phyloP scores from a whole-genome alignment of 2,113 vertebrate species.

The Todiramphus chloris region DNA sequence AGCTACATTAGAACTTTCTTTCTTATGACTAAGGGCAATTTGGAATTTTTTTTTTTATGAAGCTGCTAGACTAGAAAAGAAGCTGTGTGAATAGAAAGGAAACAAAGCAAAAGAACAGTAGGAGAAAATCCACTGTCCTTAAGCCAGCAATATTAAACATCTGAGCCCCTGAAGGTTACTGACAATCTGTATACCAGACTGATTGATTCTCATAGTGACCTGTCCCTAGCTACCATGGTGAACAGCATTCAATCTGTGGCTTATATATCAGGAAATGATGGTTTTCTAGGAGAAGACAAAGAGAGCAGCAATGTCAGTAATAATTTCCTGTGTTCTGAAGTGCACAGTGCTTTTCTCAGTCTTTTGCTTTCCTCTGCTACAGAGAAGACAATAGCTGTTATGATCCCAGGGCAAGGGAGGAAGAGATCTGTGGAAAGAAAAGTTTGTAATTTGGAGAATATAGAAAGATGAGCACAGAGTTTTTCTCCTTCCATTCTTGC shows the following conservation, averaged over 20 bases:
- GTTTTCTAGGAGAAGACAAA: not conserved
- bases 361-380: not conserved
- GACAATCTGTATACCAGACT: not conserved
- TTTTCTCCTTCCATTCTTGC: not conserved
- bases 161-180: not conserved
- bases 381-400: not conserved
- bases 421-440: not conserved
- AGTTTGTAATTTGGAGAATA: not conserved
- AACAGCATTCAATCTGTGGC: not conserved
- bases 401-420: not conserved
- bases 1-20: not conserved
- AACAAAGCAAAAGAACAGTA: not conserved
- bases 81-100: not conserved
- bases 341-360: not conserved
- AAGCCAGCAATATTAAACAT: not conserved
- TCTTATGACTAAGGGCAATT: not conserved
- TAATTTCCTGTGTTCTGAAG: not conserved
- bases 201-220: not conserved
- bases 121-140: not conserved
- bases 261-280: not conserved
- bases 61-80: not conserved
- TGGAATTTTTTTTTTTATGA: not conserved
- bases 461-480: not conserved
- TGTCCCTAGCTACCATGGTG: not conserved
- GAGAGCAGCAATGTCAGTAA: not conserved